Percentiles rank a stretch among this genome's conserved stretches.
These are phyloP conservation scores for Caenorhabditis parvicauda DNA, from an alignment of 2,888 invertebrate species.

Conservation along the genomic window DNA sequence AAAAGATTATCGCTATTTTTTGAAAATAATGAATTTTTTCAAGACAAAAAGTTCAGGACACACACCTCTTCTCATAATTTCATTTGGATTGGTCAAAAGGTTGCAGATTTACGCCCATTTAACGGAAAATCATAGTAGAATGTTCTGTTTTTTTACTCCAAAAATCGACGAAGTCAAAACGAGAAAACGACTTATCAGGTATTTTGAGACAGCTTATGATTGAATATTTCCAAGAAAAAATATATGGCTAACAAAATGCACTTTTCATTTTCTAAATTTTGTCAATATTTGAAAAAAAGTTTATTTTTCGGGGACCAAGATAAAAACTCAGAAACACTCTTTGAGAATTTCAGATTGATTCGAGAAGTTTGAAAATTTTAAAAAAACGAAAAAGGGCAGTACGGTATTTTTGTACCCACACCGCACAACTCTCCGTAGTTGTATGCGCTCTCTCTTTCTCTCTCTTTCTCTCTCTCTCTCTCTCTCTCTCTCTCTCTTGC, in stretches of 20 bases:
- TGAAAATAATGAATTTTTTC: conserved; percentile 4
- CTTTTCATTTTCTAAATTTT: not conserved
- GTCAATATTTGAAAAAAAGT: not conserved
- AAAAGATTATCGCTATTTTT: conserved; percentile 9
- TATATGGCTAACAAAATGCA: conserved; percentile 8
- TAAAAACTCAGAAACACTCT: conserved; percentile 1
- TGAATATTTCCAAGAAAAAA: no score
- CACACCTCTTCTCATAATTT: not conserved
- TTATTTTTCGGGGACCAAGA: not conserved
- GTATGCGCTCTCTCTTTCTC: not conserved
- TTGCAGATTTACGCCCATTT: no score
- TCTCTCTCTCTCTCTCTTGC: not conserved
- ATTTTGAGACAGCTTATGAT: no score
- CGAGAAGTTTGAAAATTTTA: no score
- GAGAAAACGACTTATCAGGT: no score
- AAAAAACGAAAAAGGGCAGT: no score
- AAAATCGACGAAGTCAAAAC: no score
- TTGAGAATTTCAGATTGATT: no score
- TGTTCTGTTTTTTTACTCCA: no score
- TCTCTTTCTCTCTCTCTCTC: not conserved
- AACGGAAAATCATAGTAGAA: no score
- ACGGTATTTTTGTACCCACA: not conserved
- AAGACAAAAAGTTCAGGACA: not conserved
- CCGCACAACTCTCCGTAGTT: not conserved
- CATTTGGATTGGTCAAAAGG: no score